Conservation (phyloP, 2,113 vertebrate species). For the Oncorhynchus mykiss region DNA sequence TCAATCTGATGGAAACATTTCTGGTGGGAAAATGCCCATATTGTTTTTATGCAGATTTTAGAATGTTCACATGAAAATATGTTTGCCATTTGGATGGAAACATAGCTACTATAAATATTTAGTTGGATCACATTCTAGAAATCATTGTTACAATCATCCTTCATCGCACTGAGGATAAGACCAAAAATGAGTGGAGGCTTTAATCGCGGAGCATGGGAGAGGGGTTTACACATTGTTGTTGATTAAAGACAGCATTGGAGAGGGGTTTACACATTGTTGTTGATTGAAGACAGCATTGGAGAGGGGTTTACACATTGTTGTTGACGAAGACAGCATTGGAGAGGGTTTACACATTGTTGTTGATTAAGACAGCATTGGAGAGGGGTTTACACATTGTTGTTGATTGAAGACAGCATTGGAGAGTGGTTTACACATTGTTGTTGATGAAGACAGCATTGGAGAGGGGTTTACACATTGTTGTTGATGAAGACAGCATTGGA, state of each 20-base stretch:
- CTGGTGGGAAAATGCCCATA: too few species aligned
- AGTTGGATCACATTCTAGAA: not conserved
- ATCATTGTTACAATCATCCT: not conserved
- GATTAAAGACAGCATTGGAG: not conserved
- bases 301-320: not conserved
- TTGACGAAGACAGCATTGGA: not conserved
- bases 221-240: not conserved
- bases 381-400: not conserved
- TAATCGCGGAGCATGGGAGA: not conserved
- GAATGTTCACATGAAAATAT: too few species aligned
- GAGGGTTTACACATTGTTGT: too few species aligned
- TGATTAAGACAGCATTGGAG: not conserved
- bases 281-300: not conserved
- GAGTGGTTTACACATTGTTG: not conserved
- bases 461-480: too few species aligned
- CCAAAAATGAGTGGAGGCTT: not conserved
- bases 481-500: not conserved
- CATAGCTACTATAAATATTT: too few species aligned
- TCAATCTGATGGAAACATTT: too few species aligned
- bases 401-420: not conserved
- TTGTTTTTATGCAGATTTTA: too few species aligned
- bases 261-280: too few species aligned
- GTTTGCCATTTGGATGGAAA: too few species aligned
- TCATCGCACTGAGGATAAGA: not conserved
- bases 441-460: not conserved